phyloP scores from a whole-genome alignment of 2,113 vertebrate genomes.

The Clarias batrachus region DNA sequence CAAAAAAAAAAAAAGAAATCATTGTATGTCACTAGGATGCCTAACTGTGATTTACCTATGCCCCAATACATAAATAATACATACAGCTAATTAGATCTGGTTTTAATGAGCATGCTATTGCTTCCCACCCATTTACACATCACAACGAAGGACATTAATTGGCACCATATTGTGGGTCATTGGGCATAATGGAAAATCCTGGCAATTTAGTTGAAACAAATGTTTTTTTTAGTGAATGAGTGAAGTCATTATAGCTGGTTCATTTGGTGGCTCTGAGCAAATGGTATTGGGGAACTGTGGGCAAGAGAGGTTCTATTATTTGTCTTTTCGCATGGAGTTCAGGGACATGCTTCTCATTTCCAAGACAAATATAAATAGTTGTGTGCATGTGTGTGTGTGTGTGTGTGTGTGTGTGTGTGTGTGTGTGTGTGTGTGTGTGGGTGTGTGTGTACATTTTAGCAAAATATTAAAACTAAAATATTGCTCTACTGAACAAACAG shows the following conservation, averaged over 20 bases:
- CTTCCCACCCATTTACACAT: conserved; percentile 23
- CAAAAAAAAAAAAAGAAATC: not conserved
- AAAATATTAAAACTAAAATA: conserved; percentile 1
- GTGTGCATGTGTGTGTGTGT: not conserved
- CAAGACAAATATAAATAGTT: not conserved
- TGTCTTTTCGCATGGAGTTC: conserved; percentile 2
- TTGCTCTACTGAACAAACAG: not conserved
- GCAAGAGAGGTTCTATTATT: not conserved
- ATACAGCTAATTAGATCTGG: conserved; percentile 5
- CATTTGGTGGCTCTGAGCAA: conserved; percentile 14
- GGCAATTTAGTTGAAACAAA: conserved; percentile 33
- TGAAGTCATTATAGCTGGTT: conserved; percentile 28
- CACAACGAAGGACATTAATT: conserved; percentile 24
- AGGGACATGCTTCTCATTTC: conserved; percentile 4
- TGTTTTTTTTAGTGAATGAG: conserved; percentile 25
- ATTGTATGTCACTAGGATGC: not conserved
- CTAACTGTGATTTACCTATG: conserved; percentile 29
- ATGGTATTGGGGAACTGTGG: not conserved
- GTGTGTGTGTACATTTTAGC: not conserved
- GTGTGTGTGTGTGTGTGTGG: no score
- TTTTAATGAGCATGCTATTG: conserved; percentile 24
- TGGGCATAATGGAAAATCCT: conserved; percentile 36
- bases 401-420: no score
- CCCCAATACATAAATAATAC: conserved; percentile 14
- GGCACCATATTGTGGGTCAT: conserved; percentile 36